Conservation (phyloP, 2,113 vertebrate genomes). For the Gnathochromis pfefferi region DNA sequence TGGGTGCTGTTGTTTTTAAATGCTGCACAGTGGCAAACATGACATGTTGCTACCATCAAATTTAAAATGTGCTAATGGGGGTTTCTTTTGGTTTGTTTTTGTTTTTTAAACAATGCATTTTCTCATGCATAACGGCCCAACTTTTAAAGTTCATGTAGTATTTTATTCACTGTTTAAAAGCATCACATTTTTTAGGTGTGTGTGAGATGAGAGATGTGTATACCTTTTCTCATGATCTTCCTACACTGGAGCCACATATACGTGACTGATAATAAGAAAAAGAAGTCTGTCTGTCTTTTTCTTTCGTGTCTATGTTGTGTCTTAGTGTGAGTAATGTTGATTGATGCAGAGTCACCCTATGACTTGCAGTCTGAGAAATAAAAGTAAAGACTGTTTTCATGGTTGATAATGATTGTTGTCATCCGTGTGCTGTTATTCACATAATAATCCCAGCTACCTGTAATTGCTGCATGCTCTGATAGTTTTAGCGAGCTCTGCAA, state of each 20-base stretch:
- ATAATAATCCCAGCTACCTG: not conserved
- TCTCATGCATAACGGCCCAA: not conserved
- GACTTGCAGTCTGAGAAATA: not conserved
- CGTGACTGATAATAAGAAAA: not conserved
- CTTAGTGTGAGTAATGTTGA: not conserved
- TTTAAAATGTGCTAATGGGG: not conserved
- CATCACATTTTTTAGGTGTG: not conserved
- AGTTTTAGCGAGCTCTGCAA: not conserved
- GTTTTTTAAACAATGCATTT: not conserved
- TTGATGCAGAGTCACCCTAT: not conserved
- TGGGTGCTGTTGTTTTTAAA: not conserved
- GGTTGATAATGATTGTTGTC: slow-evolving; percentile 27
- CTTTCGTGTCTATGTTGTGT: not conserved
- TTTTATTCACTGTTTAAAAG: not conserved
- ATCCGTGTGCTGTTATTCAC: not conserved
- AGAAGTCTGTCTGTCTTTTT: not conserved
- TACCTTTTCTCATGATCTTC: not conserved
- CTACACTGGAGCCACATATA: not conserved
- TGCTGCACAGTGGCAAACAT: not conserved
- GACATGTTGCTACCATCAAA: not conserved
- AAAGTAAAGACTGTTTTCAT: slow-evolving; percentile 29
- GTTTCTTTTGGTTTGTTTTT: not conserved
- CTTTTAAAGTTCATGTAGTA: not conserved
- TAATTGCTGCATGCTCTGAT: not conserved
- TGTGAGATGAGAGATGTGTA: not conserved